Evolutionary conservation across 1,140 invertebrate genomes (phyloP), one percentile per base, ranked within the genome.

Genomic region (Meloidogyne floridensis): DNA sequence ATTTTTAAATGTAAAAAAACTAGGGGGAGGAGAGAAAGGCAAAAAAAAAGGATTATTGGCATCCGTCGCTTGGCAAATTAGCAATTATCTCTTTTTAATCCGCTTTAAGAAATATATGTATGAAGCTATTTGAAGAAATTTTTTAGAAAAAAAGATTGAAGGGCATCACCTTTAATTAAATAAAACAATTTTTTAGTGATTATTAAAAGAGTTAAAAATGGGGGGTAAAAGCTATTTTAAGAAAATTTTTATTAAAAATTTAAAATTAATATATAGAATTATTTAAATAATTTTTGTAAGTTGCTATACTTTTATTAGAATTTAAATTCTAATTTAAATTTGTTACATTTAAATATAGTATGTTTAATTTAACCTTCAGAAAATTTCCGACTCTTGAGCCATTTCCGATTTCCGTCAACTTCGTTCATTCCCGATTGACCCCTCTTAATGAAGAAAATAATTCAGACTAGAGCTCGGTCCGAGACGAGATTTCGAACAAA

Each of bases 51-150:
- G 59, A 65, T n/a, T 65, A n/a, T 65, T n/a, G 59, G 7, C 59
- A 65, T 65, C 59, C 15, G 59, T 65, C 59, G 59, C 59, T 65
- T 65, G 59, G 59, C 59, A 65, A 65, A 65, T 65, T 65, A 65
- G 59, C 59, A 65, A 65, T 65, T 65, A 65, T 65, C 56, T 15
- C 15, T 65, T 47, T 32, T 32, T 65, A 65, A 65, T 65, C 59
- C 59, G 59, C 59, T 65, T 65, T 54, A 54, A 65, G 32, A 59
- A 59, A 59, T 59, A 65, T 0, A 15, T n/a, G 1, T 65, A 18
- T 6, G n/a, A n/a, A 6, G 59, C 59, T 65, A n/a, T 65, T n/a
- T 65, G n/a, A 65, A 65, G n/a, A 65, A n/a, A 65, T n/a, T 11
- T 11, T 54, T 59, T 47, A 47, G 47, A 47, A 47, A 47, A 59